A percentile compares a stretch with the other conserved stretches of the same genome.
phyloP scores from a whole-genome alignment of 2,888 invertebrate genomes.

The Quadroppia sp. region DNA sequence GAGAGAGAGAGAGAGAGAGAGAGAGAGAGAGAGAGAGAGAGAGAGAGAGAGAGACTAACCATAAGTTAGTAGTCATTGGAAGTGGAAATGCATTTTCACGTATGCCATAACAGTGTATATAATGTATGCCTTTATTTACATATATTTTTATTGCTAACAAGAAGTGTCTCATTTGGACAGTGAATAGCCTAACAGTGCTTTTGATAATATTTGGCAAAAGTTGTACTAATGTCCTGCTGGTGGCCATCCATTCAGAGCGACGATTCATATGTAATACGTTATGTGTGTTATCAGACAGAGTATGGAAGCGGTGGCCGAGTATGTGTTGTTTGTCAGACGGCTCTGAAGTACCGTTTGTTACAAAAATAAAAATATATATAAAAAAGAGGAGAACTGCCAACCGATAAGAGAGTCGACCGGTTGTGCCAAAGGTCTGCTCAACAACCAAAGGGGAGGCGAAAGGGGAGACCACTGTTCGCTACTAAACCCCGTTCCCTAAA shows the following conservation, averaged over 20 bases:
- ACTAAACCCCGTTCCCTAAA: slow-evolving; percentile 4
- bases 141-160: slow-evolving; percentile 8
- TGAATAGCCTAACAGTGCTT: too few species aligned
- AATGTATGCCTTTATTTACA: slow-evolving; percentile 11
- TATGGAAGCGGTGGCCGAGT: background rate
- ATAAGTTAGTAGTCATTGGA: background rate
- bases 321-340: background rate
- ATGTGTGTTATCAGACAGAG: background rate
- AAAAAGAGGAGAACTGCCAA: background rate
- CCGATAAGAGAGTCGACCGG: slow-evolving; percentile 5
- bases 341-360: background rate
- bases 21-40: too few species aligned
- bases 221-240: background rate
- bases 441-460: background rate
- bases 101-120: background rate
- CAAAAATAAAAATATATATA: background rate
- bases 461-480: background rate
- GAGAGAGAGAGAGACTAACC: too few species aligned
- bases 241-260: slow-evolving; percentile 6
- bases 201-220: background rate
- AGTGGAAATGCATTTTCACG: background rate
- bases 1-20: background rate
- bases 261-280: background rate
- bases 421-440: slow-evolving; percentile 23
- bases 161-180: background rate